Percentiles rank a stretch among this genome's conserved stretches.
These are phyloP conservation scores for Bradypus variegatus DNA, from an alignment of 2,797 vertebrate species.

Conservation along the genomic window DNA sequence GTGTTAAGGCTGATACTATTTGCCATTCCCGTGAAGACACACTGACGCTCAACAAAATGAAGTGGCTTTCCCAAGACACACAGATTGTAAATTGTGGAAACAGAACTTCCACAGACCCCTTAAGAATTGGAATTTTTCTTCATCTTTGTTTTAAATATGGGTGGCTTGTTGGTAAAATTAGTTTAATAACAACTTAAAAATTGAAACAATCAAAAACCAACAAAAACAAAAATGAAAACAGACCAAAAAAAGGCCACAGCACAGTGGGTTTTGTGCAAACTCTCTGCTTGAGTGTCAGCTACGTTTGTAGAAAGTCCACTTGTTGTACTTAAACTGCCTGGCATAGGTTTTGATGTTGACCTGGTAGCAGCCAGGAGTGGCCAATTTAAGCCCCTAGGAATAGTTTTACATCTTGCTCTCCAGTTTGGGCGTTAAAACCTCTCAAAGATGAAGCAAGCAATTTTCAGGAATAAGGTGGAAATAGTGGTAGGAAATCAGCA, in stretches of 20 bases:
- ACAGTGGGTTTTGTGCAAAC: not conserved
- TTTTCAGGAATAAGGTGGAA: not conserved
- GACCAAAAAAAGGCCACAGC: not conserved
- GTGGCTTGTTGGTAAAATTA: not conserved
- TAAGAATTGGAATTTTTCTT: not conserved
- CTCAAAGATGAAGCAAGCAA: no score
- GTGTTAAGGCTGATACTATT: not conserved
- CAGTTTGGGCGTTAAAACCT: not conserved
- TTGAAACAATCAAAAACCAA: not conserved
- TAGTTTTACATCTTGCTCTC: not conserved
- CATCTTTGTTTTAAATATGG: not conserved
- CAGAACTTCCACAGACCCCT: not conserved
- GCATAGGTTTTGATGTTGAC: not conserved
- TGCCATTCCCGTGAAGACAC: not conserved
- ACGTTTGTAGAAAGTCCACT: not conserved
- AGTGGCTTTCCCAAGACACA: not conserved
- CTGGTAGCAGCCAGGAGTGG: not conserved
- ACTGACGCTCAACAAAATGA: not conserved
- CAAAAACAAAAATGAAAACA: not conserved
- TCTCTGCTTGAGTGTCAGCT: rapidly evolving
- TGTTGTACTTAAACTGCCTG: not conserved
- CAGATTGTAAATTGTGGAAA: not conserved
- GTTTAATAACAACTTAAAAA: not conserved
- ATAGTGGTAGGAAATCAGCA: rapidly evolving
- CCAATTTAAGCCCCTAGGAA: not conserved